phyloP scores from a whole-genome alignment of 37 sponge, comb jelly and placozoan species.

The Beroe forskalii region DNA sequence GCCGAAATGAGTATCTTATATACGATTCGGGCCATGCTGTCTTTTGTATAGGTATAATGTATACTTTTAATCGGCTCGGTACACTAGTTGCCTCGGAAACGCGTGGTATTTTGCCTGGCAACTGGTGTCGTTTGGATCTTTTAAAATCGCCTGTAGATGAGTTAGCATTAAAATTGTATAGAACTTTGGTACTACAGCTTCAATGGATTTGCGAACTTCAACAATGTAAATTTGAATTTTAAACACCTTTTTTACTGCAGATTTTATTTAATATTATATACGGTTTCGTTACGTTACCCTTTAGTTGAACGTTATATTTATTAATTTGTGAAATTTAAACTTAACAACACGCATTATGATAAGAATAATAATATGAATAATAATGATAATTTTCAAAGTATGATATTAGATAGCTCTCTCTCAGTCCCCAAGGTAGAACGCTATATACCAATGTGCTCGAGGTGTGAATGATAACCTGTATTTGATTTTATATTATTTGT shows the following conservation, averaged over 20 bases:
- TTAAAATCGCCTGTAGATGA: conserved; percentile 25
- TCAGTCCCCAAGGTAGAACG: too few species aligned
- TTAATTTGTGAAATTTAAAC: conserved; percentile 60
- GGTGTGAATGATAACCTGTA: conserved; percentile 9
- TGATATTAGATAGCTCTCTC: too few species aligned
- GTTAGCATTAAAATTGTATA: conserved; percentile 35
- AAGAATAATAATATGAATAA: too few species aligned
- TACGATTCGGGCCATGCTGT: too few species aligned
- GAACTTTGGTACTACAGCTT: conserved; percentile 54
- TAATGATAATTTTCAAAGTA: too few species aligned
- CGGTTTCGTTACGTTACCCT: conserved; percentile 62
- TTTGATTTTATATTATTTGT: conserved; percentile 47
- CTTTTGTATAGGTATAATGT: too few species aligned
- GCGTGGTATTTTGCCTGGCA: background rate
- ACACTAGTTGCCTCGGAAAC: background rate
- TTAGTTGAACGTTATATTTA: conserved; percentile 64
- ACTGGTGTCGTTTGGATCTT: conserved; percentile 6
- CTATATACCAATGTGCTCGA: too few species aligned
- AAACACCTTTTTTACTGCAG: conserved; percentile 63
- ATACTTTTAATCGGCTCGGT: background rate
- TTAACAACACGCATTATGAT: conserved; percentile 27
- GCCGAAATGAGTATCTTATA: too few species aligned
- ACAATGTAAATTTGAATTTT: conserved; percentile 62
- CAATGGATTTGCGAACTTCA: conserved; percentile 23
- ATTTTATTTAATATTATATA: conserved; percentile 65